phyloP scores from a whole-genome alignment of 92 coral and sea anemone genomes.

The Isaurus tuberculatus region DNA sequence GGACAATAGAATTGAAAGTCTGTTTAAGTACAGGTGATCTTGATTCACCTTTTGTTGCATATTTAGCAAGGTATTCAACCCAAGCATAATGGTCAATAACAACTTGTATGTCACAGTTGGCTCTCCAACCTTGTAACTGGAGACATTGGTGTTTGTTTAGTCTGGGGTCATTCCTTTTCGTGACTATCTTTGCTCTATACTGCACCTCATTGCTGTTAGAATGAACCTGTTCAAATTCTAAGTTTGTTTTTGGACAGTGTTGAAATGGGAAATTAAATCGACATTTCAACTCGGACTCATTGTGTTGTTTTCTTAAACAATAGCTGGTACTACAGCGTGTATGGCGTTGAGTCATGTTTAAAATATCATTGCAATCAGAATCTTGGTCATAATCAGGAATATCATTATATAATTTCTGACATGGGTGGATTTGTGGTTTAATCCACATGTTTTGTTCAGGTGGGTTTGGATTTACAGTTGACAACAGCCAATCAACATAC shows the following conservation, averaged over 20 bases:
- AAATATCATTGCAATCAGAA: conserved; percentile 65
- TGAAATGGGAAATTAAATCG: conserved; percentile 66
- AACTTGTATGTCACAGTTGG: conserved; percentile 3
- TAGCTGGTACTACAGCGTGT: conserved; percentile 69
- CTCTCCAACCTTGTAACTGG: conserved; percentile 1
- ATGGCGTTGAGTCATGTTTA: conserved; percentile 58
- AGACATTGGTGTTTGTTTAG: conserved; percentile 46
- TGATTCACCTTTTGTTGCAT: background rate
- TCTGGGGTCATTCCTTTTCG: background rate
- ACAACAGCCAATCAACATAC: too few species aligned
- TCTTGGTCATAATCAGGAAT: conserved; percentile 52
- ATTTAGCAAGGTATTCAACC: background rate
- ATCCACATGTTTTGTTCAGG: conserved; percentile 65
- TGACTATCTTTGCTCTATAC: conserved; percentile 51
- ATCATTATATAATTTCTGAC: conserved; percentile 57
- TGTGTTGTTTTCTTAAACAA: conserved; percentile 65
- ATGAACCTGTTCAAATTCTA: conserved; percentile 69
- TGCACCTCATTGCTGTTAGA: conserved; percentile 63
- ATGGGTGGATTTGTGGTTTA: conserved; percentile 66
- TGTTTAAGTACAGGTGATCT: background rate
- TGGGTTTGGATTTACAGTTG: conserved; percentile 57
- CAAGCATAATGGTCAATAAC: conserved; percentile 3
- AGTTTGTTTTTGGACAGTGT: conserved; percentile 52
- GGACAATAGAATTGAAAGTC: background rate
- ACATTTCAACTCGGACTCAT: conserved; percentile 66